These are phyloP conservation scores for Pangasius macronema DNA, from an alignment of 2,797 vertebrate genomes.

Conservation along the genomic window DNA sequence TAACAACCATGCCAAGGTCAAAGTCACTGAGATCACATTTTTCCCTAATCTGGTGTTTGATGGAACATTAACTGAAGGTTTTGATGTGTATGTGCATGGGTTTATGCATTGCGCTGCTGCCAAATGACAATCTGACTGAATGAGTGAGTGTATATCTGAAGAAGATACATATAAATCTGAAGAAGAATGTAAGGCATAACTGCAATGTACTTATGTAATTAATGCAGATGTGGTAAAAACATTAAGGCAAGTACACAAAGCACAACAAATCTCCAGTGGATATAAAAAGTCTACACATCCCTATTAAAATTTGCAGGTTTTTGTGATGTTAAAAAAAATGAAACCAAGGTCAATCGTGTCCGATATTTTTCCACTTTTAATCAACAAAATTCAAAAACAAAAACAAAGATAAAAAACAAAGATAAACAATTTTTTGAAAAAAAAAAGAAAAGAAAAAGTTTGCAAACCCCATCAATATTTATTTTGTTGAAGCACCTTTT, in stretches of 20 bases:
- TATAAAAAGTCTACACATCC: neutral
- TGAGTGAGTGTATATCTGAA: neutral
- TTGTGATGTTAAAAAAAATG: too few relatives aligned
- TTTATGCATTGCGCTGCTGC: neutral
- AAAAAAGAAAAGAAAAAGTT: neutral
- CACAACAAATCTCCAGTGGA: neutral
- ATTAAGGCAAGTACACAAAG: neutral
- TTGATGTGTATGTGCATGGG: neutral
- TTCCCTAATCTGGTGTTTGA: neutral
- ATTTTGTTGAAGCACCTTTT: neutral
- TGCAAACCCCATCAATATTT: neutral
- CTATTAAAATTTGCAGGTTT: too few relatives aligned
- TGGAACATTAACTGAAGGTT: neutral
- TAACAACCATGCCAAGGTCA: neutral
- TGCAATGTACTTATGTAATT: neutral
- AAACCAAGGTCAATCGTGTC: neutral
- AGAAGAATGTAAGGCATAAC: too few relatives aligned
- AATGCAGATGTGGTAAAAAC: neutral
- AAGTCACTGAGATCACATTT: neutral
- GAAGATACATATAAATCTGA: neutral
- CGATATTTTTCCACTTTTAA: neutral
- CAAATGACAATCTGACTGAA: neutral
- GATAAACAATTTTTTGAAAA: neutral
- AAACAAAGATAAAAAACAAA: neutral
- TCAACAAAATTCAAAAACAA: neutral